These are phyloP conservation scores for Eurystomus gularis DNA, from an alignment of 2,113 vertebrate genomes.

Conservation along the genomic window DNA sequence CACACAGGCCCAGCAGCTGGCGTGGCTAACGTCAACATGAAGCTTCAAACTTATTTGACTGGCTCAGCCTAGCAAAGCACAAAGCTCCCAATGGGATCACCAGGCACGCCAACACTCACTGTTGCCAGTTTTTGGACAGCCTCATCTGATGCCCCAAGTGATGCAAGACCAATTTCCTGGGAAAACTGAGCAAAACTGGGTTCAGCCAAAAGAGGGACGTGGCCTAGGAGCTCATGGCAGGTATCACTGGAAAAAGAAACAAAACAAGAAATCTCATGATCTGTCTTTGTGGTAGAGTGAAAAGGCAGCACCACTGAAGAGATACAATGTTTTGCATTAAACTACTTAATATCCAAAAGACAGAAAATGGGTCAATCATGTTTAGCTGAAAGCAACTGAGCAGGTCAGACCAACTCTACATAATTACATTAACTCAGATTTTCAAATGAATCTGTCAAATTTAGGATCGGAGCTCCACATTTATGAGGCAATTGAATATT, in stretches of 20 bases:
- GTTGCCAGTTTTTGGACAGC: conserved; percentile 95
- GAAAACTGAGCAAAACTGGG: conserved; percentile 98
- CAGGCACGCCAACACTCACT: conserved; percentile 73
- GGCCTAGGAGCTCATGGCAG: conserved; percentile 95
- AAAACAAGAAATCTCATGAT: background rate
- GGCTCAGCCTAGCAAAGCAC: background rate
- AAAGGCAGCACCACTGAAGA: background rate
- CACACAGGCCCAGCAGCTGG: background rate
- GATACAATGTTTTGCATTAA: background rate
- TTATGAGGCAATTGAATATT: background rate
- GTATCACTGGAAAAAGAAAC: conserved; percentile 84
- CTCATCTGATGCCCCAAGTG: conserved; percentile 95
- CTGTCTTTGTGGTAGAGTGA: background rate
- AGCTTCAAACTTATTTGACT: background rate
- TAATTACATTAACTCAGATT: background rate
- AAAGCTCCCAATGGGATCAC: background rate
- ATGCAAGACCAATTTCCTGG: conserved; percentile 96
- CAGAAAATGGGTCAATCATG: background rate
- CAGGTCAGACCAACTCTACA: background rate
- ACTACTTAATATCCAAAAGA: background rate
- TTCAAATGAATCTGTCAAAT: background rate
- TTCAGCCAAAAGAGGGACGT: conserved; percentile 94
- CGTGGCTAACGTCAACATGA: background rate
- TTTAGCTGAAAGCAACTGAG: background rate
- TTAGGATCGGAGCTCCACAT: background rate